Conservation (phyloP, 2,113 vertebrate genomes). For the Capra hircus region DNA sequence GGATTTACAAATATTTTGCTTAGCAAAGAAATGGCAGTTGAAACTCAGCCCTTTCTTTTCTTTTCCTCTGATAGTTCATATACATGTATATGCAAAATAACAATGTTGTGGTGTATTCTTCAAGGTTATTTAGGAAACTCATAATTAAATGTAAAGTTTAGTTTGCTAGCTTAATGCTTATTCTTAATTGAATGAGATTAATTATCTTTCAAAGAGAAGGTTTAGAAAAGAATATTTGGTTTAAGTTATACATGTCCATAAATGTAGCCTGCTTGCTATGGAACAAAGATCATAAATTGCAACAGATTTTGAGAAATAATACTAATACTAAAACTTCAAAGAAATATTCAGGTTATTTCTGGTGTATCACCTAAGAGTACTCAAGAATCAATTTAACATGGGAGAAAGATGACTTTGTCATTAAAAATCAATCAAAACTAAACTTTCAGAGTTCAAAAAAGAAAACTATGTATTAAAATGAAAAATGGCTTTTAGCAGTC, state of each 20-base stretch:
- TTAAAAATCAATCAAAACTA: conserved; percentile 62
- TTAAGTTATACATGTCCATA: neutral
- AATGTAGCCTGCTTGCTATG: neutral
- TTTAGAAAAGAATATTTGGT: conserved; percentile 22
- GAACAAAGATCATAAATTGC: conserved; percentile 25
- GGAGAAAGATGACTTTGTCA: neutral
- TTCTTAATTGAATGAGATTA: conserved; percentile 22
- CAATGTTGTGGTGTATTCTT: neutral
- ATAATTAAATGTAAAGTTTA: conserved; percentile 22
- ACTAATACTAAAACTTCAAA: conserved; percentile 21
- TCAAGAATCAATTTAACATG: conserved; percentile 42
- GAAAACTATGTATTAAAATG: neutral
- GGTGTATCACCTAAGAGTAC: neutral
- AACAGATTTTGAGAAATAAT: conserved; percentile 23
- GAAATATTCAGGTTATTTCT: conserved; percentile 24
- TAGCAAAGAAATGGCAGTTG: neutral
- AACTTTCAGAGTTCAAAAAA: conserved; percentile 26
- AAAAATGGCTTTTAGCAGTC: conserved; percentile 40
- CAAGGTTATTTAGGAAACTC: conserved; percentile 6
- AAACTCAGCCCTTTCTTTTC: neutral
- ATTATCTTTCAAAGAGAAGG: conserved; percentile 18
- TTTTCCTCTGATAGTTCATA: neutral
- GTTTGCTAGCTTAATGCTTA: neutral
- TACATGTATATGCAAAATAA: neutral
- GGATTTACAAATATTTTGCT: neutral